Percentiles rank a stretch among this genome's conserved stretches.
phyloP scores from a whole-genome alignment of 2,797 vertebrate genomes.

The Gorsachius magnificus region DNA sequence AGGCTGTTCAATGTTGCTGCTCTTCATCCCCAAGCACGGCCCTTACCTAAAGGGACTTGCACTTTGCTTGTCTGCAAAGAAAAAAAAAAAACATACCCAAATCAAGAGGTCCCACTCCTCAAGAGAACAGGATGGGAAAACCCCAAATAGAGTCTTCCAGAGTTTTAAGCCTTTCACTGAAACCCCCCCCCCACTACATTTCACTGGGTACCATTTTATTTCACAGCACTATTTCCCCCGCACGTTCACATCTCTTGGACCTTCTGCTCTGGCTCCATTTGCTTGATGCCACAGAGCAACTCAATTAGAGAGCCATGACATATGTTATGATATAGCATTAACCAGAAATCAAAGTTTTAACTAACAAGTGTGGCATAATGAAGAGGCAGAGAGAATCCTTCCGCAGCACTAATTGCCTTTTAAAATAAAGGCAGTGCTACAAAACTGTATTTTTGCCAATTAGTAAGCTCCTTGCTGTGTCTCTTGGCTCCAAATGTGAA shows the following conservation, averaged over 20 bases:
- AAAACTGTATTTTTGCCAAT: neutral
- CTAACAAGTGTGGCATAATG: neutral
- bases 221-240: neutral
- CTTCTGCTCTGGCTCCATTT: neutral
- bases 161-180: neutral
- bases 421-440: neutral
- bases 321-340: neutral
- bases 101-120: neutral
- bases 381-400: neutral
- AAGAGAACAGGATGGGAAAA: neutral
- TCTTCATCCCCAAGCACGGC: neutral
- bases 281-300: neutral
- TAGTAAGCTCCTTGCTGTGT: neutral
- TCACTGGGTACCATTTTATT: neutral
- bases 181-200: neutral
- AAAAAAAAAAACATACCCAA: neutral
- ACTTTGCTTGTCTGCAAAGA: neutral
- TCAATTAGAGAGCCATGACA: neutral
- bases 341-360: neutral
- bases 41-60: neutral
- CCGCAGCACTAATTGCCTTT: neutral
- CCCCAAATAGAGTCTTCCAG: neutral
- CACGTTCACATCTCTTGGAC: neutral
- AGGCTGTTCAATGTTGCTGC: neutral
- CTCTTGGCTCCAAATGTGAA: neutral